phyloP scores from a whole-genome alignment of 2,797 vertebrate genomes.

The Halcyon badia region DNA sequence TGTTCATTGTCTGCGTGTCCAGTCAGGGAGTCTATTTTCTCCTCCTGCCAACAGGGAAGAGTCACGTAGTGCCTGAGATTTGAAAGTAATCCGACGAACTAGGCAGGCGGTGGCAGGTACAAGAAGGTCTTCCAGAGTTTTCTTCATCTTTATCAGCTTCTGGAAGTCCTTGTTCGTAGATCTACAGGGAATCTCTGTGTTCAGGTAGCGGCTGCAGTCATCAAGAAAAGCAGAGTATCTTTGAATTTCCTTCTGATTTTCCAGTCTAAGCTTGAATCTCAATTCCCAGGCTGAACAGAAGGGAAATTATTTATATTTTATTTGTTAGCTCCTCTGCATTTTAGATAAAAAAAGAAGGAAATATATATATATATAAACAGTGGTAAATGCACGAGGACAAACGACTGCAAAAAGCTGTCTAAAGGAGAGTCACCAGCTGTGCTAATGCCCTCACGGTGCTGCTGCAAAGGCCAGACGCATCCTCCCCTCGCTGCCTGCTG shows the following conservation, averaged over 20 bases:
- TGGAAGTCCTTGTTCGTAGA: conserved; percentile 65
- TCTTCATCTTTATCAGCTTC: conserved; percentile 63
- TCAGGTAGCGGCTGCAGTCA: conserved; percentile 57
- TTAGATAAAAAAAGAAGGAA: not conserved
- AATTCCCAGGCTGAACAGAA: conserved; percentile 59
- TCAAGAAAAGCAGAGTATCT: conserved; percentile 65
- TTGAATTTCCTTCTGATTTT: conserved; percentile 75
- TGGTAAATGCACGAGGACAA: not conserved
- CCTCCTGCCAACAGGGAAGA: conserved; percentile 21
- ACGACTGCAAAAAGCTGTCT: not conserved
- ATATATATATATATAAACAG: not conserved
- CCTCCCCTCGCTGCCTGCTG: not conserved
- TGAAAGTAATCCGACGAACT: conserved; percentile 32
- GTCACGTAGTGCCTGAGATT: conserved; percentile 10
- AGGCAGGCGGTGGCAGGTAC: conserved; percentile 58
- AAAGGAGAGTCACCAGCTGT: not conserved
- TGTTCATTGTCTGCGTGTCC: not conserved
- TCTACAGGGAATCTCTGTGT: conserved; percentile 69
- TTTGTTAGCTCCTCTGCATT: conserved; percentile 10
- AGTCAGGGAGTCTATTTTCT: conserved; percentile 45
- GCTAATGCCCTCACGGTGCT: not conserved
- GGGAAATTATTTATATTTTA: conserved; percentile 60
- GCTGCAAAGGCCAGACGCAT: not conserved
- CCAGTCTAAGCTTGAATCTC: conserved; percentile 45
- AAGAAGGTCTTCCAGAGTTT: conserved; percentile 68